A percentile compares a stretch with the other conserved stretches of the same genome.
Conservation (phyloP, 64 coral and sea anemone species). For the Stichodactyla mertensii region DNA sequence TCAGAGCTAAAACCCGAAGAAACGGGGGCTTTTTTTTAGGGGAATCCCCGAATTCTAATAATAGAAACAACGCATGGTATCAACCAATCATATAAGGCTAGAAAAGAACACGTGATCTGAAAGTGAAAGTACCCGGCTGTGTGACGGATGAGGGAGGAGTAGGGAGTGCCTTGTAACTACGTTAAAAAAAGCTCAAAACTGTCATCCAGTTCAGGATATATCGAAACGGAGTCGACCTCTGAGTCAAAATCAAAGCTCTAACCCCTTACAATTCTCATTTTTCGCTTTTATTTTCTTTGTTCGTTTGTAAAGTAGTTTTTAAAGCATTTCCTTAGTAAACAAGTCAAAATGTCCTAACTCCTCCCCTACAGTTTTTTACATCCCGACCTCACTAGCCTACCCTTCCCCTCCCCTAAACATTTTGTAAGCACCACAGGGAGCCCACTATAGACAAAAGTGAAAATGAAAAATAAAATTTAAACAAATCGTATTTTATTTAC, state of each 20-base stretch:
- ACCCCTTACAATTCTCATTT: background rate
- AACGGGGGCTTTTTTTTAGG: constrained; percentile 16
- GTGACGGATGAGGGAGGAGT: background rate
- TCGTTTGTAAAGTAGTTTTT: background rate
- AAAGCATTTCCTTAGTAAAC: background rate
- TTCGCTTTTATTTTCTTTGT: background rate
- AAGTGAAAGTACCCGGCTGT: background rate
- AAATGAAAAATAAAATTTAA: too few relatives aligned
- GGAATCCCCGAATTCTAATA: constrained; percentile 32
- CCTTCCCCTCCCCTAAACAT: too few relatives aligned
- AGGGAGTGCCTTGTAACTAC: background rate
- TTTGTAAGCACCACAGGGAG: too few relatives aligned
- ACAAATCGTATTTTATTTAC: too few relatives aligned
- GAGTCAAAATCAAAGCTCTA: background rate
- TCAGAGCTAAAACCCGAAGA: background rate
- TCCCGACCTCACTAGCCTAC: background rate
- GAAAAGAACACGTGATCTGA: background rate
- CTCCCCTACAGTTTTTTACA: background rate
- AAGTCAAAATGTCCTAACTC: background rate
- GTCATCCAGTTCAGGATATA: background rate
- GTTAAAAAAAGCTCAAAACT: background rate
- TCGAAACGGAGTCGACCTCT: background rate
- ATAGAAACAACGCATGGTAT: background rate
- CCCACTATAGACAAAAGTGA: too few relatives aligned
- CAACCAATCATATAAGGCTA: background rate